Base-by-base conservation (phyloP, 2,888 invertebrate species). In the Thymelicus acteon region DNA sequence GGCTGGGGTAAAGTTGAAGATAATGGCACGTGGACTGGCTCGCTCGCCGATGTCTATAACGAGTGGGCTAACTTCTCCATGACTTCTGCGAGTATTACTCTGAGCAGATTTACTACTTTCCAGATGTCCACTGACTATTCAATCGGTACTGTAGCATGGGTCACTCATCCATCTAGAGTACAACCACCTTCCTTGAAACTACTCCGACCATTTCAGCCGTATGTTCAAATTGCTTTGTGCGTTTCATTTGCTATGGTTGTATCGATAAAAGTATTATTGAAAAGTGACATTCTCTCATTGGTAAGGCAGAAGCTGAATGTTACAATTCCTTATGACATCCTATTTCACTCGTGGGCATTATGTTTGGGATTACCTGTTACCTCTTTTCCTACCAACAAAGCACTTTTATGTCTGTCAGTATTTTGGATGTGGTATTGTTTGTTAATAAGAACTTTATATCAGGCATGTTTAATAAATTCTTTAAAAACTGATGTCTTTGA, bases 31-130 rank as follows among this genome's bases (percentile, higher is more conserved):
- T 92, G 92, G 92, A 76, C 85, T 5, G 92, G 92, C 2, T 92
- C 91, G 2, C 83, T 92, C 0, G 85, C 83, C 19, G 91, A 92
- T 71, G 67, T 91, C 13, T 81, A 85, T 57, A 77, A 88, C 47
- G 84, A 85, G n/a, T 72, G 81, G 13, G 92, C 92, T 0, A 89
- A 91, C 74, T 83, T 92, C 37, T 92, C 92, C 0, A 91, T 92
- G 80, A 91, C 91, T 2, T 91, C 90, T 6, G 85, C 83, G 0
- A 85, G 85, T 39, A 52, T 91, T 10, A 91, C 92, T 0, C 72
- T 84, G 1, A 61, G 83, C 8, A 84, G 91, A 73, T 85, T 81
- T 70, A 76, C 78, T 0, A 72, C 82, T 67, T 92, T 90, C 73
- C 83, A 91, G 74, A 82, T 90, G 74, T 92, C 92, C 0, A 75